Conservation (phyloP, 2,797 vertebrate species). For the Meda fulgida region DNA sequence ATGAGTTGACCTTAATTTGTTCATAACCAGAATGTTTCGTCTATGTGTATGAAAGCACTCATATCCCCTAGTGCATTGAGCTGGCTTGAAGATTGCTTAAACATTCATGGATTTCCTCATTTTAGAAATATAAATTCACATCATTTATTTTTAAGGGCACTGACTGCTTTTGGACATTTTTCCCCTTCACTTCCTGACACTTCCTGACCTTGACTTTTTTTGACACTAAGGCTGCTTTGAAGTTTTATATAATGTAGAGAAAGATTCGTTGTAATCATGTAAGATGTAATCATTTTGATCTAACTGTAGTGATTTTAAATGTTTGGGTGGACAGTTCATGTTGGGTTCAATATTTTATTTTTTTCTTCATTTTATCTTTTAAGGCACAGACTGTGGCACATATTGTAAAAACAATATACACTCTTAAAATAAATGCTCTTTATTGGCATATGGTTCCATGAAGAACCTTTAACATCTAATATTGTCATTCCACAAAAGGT, state of each 20-base stretch:
- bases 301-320: neutral
- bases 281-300: neutral
- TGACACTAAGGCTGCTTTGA: conserved; percentile 63
- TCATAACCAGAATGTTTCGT: neutral
- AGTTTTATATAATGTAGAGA: conserved; percentile 67
- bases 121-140: conserved; percentile 59
- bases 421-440: neutral
- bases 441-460: neutral
- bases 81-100: conserved; percentile 53
- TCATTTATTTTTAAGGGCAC: conserved; percentile 65
- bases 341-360: neutral
- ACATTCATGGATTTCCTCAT: conserved; percentile 63
- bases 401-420: neutral
- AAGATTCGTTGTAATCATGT: conserved; percentile 69
- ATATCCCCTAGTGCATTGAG: conserved; percentile 19
- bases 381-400: neutral
- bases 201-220: conserved; percentile 54
- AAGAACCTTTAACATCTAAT: neutral
- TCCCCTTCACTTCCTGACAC: conserved; percentile 58
- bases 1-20: conserved; percentile 29
- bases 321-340: neutral
- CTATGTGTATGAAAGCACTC: neutral
- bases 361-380: neutral
- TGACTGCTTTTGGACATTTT: conserved; percentile 58
- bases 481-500: neutral